A percentile compares a stretch with the other conserved stretches of the same genome.
Conservation (phyloP, 1,140 invertebrate species). For the Mactra quadrangularis region DNA sequence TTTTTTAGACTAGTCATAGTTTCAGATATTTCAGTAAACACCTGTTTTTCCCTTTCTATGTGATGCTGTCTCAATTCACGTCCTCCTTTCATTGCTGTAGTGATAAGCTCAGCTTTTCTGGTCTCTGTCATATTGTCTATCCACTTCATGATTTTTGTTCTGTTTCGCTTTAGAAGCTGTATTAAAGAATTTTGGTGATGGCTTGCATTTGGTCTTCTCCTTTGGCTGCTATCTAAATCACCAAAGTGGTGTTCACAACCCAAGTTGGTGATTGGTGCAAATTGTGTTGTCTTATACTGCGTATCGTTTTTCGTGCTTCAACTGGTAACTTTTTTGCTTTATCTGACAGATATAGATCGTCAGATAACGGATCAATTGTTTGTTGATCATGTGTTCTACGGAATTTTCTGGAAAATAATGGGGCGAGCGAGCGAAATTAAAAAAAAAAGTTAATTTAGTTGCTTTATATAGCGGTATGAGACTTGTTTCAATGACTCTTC, state of each 20-base stretch:
- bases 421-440: too few relatives aligned
- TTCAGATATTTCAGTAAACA: not conserved
- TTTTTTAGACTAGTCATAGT: not conserved
- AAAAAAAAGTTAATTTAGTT: too few relatives aligned
- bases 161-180: not conserved
- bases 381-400: too few relatives aligned
- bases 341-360: too few relatives aligned
- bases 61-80: not conserved
- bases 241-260: conserved; percentile 25
- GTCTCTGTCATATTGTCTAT: not conserved
- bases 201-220: not conserved
- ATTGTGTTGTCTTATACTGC: too few relatives aligned
- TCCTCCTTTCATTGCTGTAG: not conserved
- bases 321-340: too few relatives aligned
- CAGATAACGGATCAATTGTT: too few relatives aligned
- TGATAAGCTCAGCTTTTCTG: not conserved
- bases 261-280: not conserved
- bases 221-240: not conserved
- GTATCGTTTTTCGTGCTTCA: too few relatives aligned
- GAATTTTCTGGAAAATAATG: too few relatives aligned
- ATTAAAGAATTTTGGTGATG: not conserved
- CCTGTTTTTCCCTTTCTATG: not conserved
- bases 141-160: not conserved
- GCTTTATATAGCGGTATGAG: too few relatives aligned
- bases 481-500: too few relatives aligned